phyloP scores from a whole-genome alignment of 1,140 invertebrate species.

The Uloborus diversus region DNA sequence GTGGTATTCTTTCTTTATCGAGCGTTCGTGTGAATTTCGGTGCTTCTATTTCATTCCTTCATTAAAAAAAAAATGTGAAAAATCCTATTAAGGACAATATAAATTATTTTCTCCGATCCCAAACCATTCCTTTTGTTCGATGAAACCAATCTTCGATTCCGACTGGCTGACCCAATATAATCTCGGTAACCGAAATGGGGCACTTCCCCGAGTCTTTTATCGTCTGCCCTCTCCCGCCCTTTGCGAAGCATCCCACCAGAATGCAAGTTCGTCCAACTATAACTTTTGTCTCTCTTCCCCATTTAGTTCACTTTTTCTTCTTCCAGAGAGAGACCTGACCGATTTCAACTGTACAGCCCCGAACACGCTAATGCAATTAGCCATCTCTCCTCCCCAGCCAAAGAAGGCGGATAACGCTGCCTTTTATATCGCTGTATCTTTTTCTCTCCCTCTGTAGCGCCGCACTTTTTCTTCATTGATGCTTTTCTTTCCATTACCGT shows the following conservation, averaged over 20 bases:
- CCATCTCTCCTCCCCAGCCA: background rate
- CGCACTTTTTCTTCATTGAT: conserved; percentile 40
- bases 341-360: conserved; percentile 18
- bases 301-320: conserved; percentile 37
- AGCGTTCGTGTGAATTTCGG: too few relatives aligned
- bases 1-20: too few relatives aligned
- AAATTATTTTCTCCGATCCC: too few relatives aligned
- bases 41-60: too few relatives aligned
- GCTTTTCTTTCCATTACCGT: conserved; percentile 43
- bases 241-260: background rate
- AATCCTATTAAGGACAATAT: too few relatives aligned
- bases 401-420: background rate
- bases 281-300: background rate
- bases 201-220: background rate
- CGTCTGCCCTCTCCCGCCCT: background rate
- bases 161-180: background rate
- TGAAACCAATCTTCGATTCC: background rate
- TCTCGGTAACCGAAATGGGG: background rate
- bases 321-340: background rate
- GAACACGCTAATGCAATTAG: conserved; percentile 53
- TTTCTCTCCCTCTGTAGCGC: conserved; percentile 5
- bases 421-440: conserved; percentile 24
- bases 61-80: too few relatives aligned
- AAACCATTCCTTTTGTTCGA: background rate
- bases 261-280: background rate